A percentile compares a stretch with the other conserved stretches of the same genome.
Conservation (phyloP, 2,888 invertebrate species). For the Sipha maydis region DNA sequence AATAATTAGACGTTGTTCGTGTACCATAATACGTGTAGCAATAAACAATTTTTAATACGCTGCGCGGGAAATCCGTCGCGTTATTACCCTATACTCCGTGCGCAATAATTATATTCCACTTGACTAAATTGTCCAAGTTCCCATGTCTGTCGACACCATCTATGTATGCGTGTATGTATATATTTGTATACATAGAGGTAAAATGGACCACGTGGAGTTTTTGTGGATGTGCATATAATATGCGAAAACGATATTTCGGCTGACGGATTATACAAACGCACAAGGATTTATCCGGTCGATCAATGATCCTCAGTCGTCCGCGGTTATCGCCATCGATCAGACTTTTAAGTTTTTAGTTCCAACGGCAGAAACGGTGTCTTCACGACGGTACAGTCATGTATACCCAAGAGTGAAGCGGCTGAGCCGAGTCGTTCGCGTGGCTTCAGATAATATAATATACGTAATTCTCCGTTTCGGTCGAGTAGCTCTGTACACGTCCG, state of each 20-base stretch:
- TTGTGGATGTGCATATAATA: background rate
- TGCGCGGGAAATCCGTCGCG: no score
- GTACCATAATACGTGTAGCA: no score
- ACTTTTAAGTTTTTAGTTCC: background rate
- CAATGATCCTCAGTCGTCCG: background rate
- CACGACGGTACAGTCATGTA: no score
- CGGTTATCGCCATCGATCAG: background rate
- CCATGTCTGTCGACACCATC: background rate
- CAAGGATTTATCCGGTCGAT: background rate
- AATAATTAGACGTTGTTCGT: no score
- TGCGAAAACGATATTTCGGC: background rate
- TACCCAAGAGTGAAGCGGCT: background rate
- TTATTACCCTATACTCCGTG: no score
- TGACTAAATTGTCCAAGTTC: no score
- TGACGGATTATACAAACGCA: background rate
- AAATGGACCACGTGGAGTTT: no score
- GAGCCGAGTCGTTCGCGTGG: background rate
- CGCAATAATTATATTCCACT: no score
- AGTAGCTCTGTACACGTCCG: constrained; percentile 25
- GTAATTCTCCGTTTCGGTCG: constrained; percentile 31
- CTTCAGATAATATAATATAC: background rate
- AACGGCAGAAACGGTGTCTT: background rate
- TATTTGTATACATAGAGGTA: no score
- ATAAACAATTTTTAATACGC: no score
- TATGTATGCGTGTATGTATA: background rate